Evolutionary conservation across 2,797 vertebrate species (phyloP).

Genomic region (Tauraco hartlaubi): DNA sequence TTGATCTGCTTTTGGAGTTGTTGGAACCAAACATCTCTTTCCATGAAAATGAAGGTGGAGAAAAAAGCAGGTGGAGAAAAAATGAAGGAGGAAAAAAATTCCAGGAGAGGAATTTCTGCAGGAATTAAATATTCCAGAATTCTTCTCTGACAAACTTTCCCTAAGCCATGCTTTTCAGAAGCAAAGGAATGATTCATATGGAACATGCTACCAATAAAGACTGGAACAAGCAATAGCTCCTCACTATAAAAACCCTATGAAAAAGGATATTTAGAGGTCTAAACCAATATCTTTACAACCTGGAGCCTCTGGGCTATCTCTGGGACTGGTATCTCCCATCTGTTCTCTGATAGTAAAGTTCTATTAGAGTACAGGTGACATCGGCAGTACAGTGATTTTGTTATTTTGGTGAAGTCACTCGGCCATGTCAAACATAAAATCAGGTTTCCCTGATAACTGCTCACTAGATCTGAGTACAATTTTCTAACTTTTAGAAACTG

Average conservation of each 20-base stretch:
- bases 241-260: background rate
- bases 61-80: too few relatives aligned
- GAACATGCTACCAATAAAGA: constrained; percentile 16
- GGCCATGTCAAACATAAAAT: background rate
- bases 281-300: background rate
- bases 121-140: background rate
- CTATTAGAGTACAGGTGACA: background rate
- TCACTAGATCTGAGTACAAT: background rate
- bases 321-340: background rate
- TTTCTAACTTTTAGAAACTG: background rate
- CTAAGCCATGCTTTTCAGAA: background rate
- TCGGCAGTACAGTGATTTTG: background rate
- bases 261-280: constrained; percentile 31
- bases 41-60: background rate
- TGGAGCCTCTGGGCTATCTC: background rate
- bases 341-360: background rate
- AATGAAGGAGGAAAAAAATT: background rate
- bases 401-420: constrained; percentile 14
- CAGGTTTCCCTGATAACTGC: background rate
- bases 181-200: constrained; percentile 2
- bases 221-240: background rate
- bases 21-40: background rate
- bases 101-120: constrained; percentile 4
- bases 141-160: background rate
- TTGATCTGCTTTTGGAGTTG: constrained; percentile 6